Evolutionary conservation across 2,113 vertebrate species (phyloP), one percentile per base, ranked within the genome.

Genomic region (Campylomormyrus tamandua): DNA sequence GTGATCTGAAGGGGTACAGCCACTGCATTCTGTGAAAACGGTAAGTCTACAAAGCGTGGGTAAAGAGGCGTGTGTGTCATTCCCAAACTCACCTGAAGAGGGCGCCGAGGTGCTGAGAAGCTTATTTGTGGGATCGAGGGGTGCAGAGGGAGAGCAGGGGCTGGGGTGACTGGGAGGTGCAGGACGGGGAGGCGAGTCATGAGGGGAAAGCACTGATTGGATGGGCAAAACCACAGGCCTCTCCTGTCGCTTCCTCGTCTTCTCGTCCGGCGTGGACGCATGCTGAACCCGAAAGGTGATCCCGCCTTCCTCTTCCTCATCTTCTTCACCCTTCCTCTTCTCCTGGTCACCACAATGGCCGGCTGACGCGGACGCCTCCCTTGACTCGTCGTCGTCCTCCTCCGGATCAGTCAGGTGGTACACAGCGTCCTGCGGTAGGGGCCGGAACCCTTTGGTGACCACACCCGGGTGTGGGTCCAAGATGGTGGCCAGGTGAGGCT

Each of bases 381-480:
- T 35, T 13, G 42, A 35, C 0, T 94, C 95, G 70, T 97, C 96
- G 50, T 95, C 96, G 24, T 98, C 98, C 93, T 99, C 98, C 93
- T 99, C 98, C 93, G 98, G 96, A 93, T 99, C 98, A 15, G 96
- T 96, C 46, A 99, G 96, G 90, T 92, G 97, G 93, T 98, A 97
- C 80, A 95, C 87, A 0, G 93, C 53, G 39, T 97, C 98, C 88
- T 96, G 95, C 17, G 95, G 93, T 39, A 98, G 93, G 0, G 96
- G 96, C 1, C 97, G 96, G 94, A 97, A 99, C 31, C 97, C 98
- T 93, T 99, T 99, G 21, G 98, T 99, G 87, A 99, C 96, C 39
- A 99, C 97, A 3, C 98, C 98, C 0, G 98, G 98, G 87, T 98
- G 97, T 13, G 97, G 96, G 93, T 99, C 98, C 90, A 99, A 95